Evolutionary conservation across 2,113 vertebrate species (phyloP).

Genomic region (human (Homo sapiens)): DNA sequence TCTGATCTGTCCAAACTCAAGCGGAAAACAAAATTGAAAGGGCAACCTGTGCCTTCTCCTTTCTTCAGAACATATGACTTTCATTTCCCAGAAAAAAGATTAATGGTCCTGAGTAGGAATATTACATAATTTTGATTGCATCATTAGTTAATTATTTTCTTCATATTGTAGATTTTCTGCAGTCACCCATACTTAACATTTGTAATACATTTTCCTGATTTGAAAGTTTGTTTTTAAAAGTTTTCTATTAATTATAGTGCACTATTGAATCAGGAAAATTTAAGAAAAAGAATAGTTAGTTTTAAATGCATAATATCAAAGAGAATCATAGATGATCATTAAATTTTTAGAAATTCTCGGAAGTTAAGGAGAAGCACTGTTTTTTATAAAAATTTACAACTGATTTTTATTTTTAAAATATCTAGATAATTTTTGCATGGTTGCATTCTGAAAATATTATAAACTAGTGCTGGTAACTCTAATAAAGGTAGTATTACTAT

Average conservation of each 20-base stretch:
- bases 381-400: not conserved
- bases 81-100: not conserved
- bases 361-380: not conserved
- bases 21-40: not conserved
- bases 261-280: not conserved
- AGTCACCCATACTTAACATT: not conserved
- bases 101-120: not conserved
- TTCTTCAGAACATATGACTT: not conserved
- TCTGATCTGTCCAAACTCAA: constrained; percentile 19
- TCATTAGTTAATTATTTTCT: not conserved
- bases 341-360: constrained; percentile 10
- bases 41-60: not conserved
- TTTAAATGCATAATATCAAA: constrained; percentile 2
- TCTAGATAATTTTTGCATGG: not conserved
- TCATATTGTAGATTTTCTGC: not conserved
- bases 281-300: not conserved
- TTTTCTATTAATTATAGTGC: not conserved
- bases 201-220: not conserved
- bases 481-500: not conserved
- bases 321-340: not conserved
- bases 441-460: not conserved
- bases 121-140: not conserved
- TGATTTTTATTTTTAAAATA: not conserved
- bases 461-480: not conserved
- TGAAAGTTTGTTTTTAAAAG: constrained; percentile 3